Evolutionary conservation across 2,113 vertebrate species (phyloP).

Genomic region (Gnathonemus echidnorhynchus): DNA sequence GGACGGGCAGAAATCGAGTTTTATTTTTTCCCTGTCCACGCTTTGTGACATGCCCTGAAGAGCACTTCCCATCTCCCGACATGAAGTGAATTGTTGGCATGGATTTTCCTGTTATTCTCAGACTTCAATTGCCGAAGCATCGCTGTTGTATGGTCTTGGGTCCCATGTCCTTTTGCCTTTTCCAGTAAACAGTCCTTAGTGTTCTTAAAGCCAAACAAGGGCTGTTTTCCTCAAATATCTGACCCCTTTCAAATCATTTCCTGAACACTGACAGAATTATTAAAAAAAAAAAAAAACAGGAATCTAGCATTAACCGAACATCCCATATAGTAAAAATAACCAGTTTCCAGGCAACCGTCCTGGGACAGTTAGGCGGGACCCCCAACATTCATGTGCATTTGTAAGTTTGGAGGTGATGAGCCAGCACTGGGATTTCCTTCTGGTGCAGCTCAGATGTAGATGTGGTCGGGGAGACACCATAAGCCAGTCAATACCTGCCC

Average conservation of each 20-base stretch:
- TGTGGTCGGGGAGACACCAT: not conserved
- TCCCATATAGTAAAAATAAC: constrained; percentile 13
- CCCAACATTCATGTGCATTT: not conserved
- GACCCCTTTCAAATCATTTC: constrained; percentile 13
- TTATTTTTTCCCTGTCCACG: not conserved
- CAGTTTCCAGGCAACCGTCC: not conserved
- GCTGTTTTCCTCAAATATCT: not conserved
- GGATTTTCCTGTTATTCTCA: not conserved
- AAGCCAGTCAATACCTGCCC: not conserved
- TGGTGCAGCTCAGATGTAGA: not conserved
- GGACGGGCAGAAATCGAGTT: not conserved
- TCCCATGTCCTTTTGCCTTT: constrained; percentile 7
- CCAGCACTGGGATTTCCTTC: constrained; percentile 8
- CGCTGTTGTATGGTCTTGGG: not conserved
- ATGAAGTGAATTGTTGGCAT: not conserved
- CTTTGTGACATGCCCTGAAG: not conserved
- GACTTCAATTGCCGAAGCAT: not conserved
- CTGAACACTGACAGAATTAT: constrained; percentile 9
- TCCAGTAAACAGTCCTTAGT: constrained; percentile 13
- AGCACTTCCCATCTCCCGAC: not conserved
- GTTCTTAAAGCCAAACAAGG: constrained; percentile 18
- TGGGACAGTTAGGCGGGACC: not conserved
- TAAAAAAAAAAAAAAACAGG: not conserved
- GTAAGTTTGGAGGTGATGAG: not conserved
- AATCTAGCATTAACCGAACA: constrained; percentile 1